Evolutionary conservation across 2,797 vertebrate genomes (phyloP).

Genomic region (Coranthus polyacanthus): DNA sequence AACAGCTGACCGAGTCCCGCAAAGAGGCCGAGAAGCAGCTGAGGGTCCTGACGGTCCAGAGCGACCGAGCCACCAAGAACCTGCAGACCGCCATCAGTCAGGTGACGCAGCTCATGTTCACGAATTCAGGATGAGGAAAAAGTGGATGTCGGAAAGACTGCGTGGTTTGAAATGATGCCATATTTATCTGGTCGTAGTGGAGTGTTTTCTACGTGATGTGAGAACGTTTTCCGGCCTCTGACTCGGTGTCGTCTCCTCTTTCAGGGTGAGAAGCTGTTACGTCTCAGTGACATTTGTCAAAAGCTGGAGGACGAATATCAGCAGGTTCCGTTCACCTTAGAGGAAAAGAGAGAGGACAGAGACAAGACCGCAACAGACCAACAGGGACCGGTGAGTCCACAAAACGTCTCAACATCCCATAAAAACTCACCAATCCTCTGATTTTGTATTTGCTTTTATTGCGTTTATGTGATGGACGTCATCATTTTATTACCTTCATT

Average conservation of each 20-base stretch:
- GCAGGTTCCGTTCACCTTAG: not conserved
- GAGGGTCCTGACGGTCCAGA: constrained; percentile 15
- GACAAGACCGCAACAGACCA: not conserved
- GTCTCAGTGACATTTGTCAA: constrained; percentile 11
- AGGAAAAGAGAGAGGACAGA: not conserved
- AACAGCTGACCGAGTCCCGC: not conserved
- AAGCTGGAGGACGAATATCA: constrained; percentile 28
- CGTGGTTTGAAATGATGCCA: no score
- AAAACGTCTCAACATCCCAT: no score
- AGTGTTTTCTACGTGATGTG: no score
- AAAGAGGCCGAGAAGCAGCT: constrained; percentile 1
- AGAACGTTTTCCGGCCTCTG: not conserved
- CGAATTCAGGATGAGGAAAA: not conserved
- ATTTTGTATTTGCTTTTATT: no score
- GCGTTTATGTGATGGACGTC: no score
- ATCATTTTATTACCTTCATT: no score
- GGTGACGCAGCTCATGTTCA: no score
- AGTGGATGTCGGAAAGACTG: rapidly evolving
- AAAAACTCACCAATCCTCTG: no score
- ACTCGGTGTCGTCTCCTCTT: not conserved
- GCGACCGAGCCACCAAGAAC: not conserved
- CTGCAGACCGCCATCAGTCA: constrained; percentile 33
- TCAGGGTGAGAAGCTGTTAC: constrained; percentile 61
- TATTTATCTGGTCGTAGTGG: no score
- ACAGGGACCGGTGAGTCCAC: constrained; percentile 1